phyloP scores from a whole-genome alignment of 2,797 vertebrate species.

The Girardinus metallicus region DNA sequence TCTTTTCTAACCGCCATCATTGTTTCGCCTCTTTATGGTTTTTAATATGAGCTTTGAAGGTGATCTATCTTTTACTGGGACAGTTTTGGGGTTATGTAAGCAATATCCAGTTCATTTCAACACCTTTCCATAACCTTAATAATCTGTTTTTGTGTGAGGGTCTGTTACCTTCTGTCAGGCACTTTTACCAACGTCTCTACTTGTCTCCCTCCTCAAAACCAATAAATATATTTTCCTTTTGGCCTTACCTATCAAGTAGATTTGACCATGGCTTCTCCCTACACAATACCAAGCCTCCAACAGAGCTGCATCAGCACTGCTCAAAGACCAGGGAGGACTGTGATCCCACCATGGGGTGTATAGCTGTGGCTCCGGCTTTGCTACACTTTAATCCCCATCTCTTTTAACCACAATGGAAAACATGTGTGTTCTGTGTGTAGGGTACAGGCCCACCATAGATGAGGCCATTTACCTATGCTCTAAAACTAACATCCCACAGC shows the following conservation, averaged over 20 bases:
- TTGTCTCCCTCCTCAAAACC: conserved; percentile 39
- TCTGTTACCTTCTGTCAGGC: conserved; percentile 41
- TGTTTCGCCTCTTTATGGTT: conserved; percentile 10
- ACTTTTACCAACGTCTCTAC: conserved; percentile 60
- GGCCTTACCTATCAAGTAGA: conserved; percentile 44
- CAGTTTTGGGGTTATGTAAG: conserved; percentile 45
- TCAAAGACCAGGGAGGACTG: conserved; percentile 70
- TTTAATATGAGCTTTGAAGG: conserved; percentile 44
- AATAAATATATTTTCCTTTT: conserved; percentile 38
- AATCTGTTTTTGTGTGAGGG: conserved; percentile 47
- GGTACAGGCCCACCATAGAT: conserved; percentile 78
- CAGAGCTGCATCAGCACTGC: conserved; percentile 73
- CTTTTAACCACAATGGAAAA: conserved; percentile 83
- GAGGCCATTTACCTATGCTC: conserved; percentile 76
- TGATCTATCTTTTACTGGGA: conserved; percentile 41
- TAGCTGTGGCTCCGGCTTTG: conserved; percentile 65
- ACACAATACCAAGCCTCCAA: conserved; percentile 50
- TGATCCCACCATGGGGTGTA: conserved; percentile 78
- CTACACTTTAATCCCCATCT: conserved; percentile 78
- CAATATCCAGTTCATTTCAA: conserved; percentile 75
- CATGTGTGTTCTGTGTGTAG: conserved; percentile 78
- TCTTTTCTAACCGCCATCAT: background rate
- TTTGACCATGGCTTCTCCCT: conserved; percentile 38
- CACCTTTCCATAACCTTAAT: conserved; percentile 78
- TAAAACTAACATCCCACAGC: conserved; percentile 74